phyloP scores from a whole-genome alignment of 2,113 vertebrate genomes.

The Psittacara wagleri region DNA sequence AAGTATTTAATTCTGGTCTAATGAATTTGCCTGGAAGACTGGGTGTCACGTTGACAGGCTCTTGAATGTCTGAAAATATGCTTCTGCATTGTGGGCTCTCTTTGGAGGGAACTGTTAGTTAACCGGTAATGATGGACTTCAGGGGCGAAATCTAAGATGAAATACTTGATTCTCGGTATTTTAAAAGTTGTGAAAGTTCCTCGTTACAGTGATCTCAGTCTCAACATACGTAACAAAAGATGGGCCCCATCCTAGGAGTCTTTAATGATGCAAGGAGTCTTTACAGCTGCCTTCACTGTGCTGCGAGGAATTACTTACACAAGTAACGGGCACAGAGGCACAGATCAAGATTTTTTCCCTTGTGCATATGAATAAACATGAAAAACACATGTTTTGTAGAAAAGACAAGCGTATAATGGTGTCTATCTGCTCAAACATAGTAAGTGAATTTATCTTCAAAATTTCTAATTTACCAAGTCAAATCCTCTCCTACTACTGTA shows the following conservation, averaged over 20 bases:
- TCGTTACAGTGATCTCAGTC: conserved; percentile 6
- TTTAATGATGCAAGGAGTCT: neutral
- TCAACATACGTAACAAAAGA: conserved; percentile 1
- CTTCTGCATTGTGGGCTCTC: conserved; percentile 57
- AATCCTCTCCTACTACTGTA: neutral
- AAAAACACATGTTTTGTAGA: neutral
- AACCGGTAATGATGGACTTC: conserved; percentile 56
- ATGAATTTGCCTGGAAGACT: conserved; percentile 73
- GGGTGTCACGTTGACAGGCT: conserved; percentile 70
- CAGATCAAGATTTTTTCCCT: neutral
- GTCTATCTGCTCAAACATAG: neutral
- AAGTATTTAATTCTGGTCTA: conserved; percentile 76
- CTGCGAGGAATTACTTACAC: neutral
- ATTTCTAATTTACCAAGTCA: neutral
- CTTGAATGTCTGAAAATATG: conserved; percentile 74
- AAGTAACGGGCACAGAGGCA: neutral
- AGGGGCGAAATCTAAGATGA: neutral
- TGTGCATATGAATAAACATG: neutral
- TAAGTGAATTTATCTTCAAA: neutral
- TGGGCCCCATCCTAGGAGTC: neutral
- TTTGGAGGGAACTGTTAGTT: conserved; percentile 65
- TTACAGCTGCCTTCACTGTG: neutral
- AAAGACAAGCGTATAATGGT: neutral
- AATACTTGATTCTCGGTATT: conserved; percentile 24
- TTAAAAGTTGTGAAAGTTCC: conserved; percentile 38